These are phyloP conservation scores for Xylocopa sonorina DNA, from an alignment of 1,140 invertebrate species.

Conservation along the genomic window DNA sequence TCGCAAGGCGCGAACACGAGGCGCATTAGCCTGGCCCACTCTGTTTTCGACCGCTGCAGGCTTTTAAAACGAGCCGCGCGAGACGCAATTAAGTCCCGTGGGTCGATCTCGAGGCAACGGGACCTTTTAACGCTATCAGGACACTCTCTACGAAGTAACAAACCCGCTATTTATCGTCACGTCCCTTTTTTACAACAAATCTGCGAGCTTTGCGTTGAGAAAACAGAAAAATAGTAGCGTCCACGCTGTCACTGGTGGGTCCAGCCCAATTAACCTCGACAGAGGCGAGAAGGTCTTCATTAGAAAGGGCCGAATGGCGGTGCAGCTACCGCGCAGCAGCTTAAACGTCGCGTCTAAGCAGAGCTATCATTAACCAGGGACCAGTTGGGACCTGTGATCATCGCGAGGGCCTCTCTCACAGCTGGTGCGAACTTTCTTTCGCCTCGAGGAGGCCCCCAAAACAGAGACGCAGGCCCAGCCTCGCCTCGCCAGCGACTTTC, in stretches of 20 bases:
- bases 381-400: constrained; percentile 61
- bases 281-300: constrained; percentile 63
- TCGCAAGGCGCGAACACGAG: constrained; percentile 31
- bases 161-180: too few species aligned
- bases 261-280: constrained; percentile 58
- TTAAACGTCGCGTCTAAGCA: constrained; percentile 66
- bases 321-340: constrained; percentile 64
- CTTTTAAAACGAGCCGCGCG: constrained; percentile 38
- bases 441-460: constrained; percentile 3
- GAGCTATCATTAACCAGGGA: constrained; percentile 69
- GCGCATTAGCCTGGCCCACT: constrained; percentile 35
- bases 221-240: too few species aligned
- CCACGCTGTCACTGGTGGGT: too few species aligned
- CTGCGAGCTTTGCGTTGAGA: too few species aligned
- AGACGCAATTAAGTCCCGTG: constrained; percentile 40
- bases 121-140: constrained; percentile 37
- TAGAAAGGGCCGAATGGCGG: constrained; percentile 60
- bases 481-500: too few species aligned
- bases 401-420: constrained; percentile 38
- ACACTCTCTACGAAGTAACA: constrained; percentile 23
- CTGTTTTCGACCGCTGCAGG: constrained; percentile 28
- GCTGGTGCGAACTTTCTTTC: constrained; percentile 48
- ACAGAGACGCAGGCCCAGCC: constrained; percentile 27
- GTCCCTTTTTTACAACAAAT: too few species aligned
- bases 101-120: constrained; percentile 21